Evolutionary conservation across 2,797 vertebrate species (phyloP).

Genomic region (Chiloscyllium punctatum): DNA sequence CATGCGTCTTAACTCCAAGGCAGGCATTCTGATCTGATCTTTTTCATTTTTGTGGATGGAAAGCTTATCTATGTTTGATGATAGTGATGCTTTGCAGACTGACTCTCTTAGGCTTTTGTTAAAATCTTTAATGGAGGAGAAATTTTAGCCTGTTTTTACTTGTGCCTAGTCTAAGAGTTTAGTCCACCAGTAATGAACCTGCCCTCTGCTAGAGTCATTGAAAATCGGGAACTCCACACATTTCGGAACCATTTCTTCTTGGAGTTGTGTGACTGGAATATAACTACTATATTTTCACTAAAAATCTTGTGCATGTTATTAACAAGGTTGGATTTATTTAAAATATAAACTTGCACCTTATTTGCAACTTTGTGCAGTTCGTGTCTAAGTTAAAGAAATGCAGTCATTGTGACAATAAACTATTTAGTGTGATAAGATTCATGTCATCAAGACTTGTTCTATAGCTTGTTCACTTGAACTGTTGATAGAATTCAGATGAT

Average conservation of each 20-base stretch:
- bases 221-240: neutral
- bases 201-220: neutral
- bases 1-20: neutral
- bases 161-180: neutral
- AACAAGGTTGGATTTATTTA: neutral
- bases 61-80: neutral
- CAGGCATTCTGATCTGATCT: neutral
- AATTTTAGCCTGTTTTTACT: neutral
- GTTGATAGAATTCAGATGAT: slow-evolving; percentile 68
- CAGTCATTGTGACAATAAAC: neutral
- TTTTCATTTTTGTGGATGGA: neutral
- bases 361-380: neutral
- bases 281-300: neutral
- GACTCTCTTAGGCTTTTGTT: neutral
- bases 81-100: neutral
- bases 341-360: neutral
- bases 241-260: neutral
- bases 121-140: neutral
- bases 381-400: neutral
- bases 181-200: neutral
- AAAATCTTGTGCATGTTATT: neutral
- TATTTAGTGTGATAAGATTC: neutral
- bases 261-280: neutral
- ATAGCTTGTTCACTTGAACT: slow-evolving; percentile 43
- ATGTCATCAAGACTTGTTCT: neutral